A percentile compares a stretch with the other conserved stretches of the same genome.
Conservation (phyloP, 2,888 invertebrate species). For the Asteroscopus sphinx region DNA sequence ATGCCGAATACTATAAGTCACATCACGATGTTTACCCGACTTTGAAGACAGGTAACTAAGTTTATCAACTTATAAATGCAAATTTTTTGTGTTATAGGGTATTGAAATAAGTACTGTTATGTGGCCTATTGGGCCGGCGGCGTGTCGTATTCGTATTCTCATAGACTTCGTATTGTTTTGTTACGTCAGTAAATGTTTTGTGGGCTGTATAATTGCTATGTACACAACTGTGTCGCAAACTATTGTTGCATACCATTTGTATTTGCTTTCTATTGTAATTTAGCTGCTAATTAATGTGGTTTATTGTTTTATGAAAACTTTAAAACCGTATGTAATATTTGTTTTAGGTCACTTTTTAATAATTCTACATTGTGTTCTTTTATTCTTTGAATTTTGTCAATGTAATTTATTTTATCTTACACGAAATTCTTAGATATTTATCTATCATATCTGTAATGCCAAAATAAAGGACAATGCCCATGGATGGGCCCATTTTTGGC, state of each 20-base stretch:
- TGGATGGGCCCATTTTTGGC: no score
- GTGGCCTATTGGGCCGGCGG: constrained; percentile 66
- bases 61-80: constrained; percentile 26
- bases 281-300: constrained; percentile 3
- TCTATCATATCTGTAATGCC: not conserved
- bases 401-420: not conserved
- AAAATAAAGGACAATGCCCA: no score
- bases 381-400: not conserved
- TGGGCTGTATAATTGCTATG: constrained; percentile 40
- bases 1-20: constrained; percentile 72
- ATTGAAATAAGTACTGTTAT: constrained; percentile 61
- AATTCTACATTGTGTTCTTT: not conserved
- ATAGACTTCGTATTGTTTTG: constrained; percentile 58
- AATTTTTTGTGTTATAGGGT: constrained; percentile 16
- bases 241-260: constrained; percentile 37
- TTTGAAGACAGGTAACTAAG: constrained; percentile 76
- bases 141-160: constrained; percentile 49
- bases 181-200: constrained; percentile 63
- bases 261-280: constrained; percentile 36
- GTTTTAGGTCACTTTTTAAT: no score
- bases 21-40: constrained; percentile 81
- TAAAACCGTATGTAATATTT: not conserved
- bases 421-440: not conserved
- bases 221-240: constrained; percentile 48
- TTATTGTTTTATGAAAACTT: constrained; percentile 5